Conservation (phyloP, 2,113 vertebrate species). For the Fulica atra region DNA sequence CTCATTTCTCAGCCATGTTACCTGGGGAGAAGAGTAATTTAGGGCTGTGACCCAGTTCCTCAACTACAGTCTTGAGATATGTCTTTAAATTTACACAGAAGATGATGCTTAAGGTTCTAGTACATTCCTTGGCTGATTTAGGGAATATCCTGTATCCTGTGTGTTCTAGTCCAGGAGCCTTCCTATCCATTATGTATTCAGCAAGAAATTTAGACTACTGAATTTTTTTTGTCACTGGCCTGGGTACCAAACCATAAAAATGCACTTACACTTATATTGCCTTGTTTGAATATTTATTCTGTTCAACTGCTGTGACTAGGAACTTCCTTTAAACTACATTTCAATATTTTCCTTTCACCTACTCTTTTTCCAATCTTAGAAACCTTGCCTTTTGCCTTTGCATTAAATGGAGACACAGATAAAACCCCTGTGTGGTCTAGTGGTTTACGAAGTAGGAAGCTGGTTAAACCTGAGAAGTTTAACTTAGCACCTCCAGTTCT, state of each 20-base stretch:
- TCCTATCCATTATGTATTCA: neutral
- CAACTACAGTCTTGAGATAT: neutral
- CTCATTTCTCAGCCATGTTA: neutral
- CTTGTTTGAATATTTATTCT: neutral
- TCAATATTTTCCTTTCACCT: neutral
- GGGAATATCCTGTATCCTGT: neutral
- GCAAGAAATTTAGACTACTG: neutral
- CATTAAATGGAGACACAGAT: neutral
- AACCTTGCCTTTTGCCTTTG: neutral
- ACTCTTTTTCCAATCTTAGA: neutral
- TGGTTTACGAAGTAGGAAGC: neutral
- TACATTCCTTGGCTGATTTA: neutral
- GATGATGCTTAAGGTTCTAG: neutral
- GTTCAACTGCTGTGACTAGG: neutral
- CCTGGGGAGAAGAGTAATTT: neutral
- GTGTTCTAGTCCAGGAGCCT: neutral
- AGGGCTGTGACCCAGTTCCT: neutral
- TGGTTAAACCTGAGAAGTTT: neutral
- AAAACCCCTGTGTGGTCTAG: neutral
- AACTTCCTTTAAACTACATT: neutral
- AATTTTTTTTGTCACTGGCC: neutral
- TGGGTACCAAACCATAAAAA: neutral
- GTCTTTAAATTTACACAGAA: neutral
- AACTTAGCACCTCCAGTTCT: neutral
- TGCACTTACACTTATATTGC: neutral